Evolutionary conservation across 2,888 invertebrate genomes (phyloP).

Genomic region (Callyntrura guangdongensis): DNA sequence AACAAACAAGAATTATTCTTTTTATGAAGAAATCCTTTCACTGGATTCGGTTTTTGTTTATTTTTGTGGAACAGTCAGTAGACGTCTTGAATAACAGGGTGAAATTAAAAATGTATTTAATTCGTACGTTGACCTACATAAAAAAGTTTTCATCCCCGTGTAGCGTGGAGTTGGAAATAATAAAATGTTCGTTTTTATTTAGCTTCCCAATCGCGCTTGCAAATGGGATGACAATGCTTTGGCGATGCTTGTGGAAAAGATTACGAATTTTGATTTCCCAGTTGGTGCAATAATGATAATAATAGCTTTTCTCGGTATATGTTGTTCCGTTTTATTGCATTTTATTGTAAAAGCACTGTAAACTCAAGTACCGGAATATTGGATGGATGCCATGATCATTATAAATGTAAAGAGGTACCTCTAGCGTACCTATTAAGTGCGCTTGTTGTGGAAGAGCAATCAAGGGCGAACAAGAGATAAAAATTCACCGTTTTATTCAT

Average conservation of each 20-base stretch:
- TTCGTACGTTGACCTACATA: slow-evolving; percentile 59
- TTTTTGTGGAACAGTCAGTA: background rate
- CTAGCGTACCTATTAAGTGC: background rate
- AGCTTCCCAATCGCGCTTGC: background rate
- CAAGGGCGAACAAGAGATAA: slow-evolving; percentile 46
- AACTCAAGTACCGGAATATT: background rate
- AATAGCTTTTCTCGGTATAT: no score
- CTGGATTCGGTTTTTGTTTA: background rate
- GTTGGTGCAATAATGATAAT: slow-evolving; percentile 40
- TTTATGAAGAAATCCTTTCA: background rate
- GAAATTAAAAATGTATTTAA: slow-evolving; percentile 63
- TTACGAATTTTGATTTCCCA: slow-evolving; percentile 45
- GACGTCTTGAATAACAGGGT: background rate
- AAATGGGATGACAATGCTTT: background rate
- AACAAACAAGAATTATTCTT: background rate
- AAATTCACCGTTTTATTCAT: slow-evolving; percentile 26
- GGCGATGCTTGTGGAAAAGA: background rate
- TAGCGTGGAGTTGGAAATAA: background rate
- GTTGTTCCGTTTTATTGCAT: background rate
- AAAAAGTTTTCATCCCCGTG: background rate
- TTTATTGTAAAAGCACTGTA: background rate
- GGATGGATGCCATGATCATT: background rate
- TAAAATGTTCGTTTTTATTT: background rate
- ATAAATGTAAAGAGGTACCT: background rate
- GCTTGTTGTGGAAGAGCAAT: slow-evolving; percentile 7